Base-by-base conservation (phyloP, 2,113 vertebrate genomes). In the Collichthys lucidus region DNA sequence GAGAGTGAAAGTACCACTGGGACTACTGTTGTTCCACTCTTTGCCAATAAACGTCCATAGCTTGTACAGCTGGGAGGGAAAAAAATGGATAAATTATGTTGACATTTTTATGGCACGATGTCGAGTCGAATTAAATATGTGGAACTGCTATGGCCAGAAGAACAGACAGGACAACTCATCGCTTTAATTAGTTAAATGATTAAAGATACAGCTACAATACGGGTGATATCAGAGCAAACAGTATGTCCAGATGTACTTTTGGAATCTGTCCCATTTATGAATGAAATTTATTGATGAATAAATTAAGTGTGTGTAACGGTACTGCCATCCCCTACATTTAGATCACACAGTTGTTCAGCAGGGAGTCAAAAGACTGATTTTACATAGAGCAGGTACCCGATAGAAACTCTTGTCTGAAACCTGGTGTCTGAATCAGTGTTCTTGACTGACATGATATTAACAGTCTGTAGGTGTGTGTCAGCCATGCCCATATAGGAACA, bases 21-120 rank as follows among this genome's bases (percentile, higher is more conserved):
- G 68, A 61, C 24, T 66, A 55, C 31, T 24, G 29, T 73, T 64
- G 26, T 63, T 26, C 19, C 15, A 47, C 64, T 83, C 74, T 44
- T 82, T n/a, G 44, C 52, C 66, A 44, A 72, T 66, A 50, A 66
- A 65, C 59, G 61, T 61, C 80, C 1, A 0, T 10, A 20, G 42
- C 40, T 57, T 50, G 5, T 44, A 26, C 70, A 52, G 60, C 66
- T 24, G 59, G 14, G n/a, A n/a, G 59, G 14, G 14, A 47, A 22
- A 66, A 49, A 56, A 49, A 1, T 11, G 26, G 49, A 70, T 52
- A 22, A 83, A 60, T 72, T 11, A 66, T 49, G 49, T 40, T 62
- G 64, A 60, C 69, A 59, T 63, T 66, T 83, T 79, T 62, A 84
- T 79, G 56, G 69, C 47, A 44, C 50, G 42, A 65, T 60, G 17